phyloP scores from a whole-genome alignment of 2,113 vertebrate genomes.

The Oostethus manadensis region DNA sequence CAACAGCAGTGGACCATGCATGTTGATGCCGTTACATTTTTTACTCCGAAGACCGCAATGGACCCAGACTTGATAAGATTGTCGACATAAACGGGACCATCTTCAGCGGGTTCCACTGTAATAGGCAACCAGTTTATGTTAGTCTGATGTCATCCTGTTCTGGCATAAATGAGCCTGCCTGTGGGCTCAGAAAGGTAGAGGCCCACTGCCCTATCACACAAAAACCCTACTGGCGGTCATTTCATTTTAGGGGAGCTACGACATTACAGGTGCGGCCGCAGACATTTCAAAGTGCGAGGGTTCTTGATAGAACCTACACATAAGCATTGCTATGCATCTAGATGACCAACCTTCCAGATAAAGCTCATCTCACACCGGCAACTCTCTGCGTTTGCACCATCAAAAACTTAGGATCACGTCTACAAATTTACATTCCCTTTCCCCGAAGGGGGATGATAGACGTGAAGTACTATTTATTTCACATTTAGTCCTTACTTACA shows the following conservation, averaged over 20 bases:
- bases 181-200: too few relatives aligned
- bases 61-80: too few relatives aligned
- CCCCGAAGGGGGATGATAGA: too few relatives aligned
- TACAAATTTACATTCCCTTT: slow-evolving; percentile 1
- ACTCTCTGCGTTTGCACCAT: slow-evolving; percentile 9
- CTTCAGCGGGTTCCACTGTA: too few relatives aligned
- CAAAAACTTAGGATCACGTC: slow-evolving; percentile 19
- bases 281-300: slow-evolving; percentile 1
- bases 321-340: slow-evolving; percentile 10
- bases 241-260: slow-evolving; percentile 20
- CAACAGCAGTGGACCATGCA: too few relatives aligned
- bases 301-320: background rate
- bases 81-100: too few relatives aligned
- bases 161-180: too few relatives aligned
- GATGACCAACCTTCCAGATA: slow-evolving; percentile 16
- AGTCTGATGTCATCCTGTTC: too few relatives aligned
- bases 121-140: too few relatives aligned
- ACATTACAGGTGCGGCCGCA: slow-evolving; percentile 8
- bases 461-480: background rate
- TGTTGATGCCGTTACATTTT: too few relatives aligned
- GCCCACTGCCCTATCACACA: background rate
- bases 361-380: slow-evolving; percentile 13
- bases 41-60: too few relatives aligned
- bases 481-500: too few relatives aligned
- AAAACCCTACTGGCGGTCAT: slow-evolving; percentile 14